Conservation (phyloP, 2,888 invertebrate species). For the Cynaeus angustus region DNA sequence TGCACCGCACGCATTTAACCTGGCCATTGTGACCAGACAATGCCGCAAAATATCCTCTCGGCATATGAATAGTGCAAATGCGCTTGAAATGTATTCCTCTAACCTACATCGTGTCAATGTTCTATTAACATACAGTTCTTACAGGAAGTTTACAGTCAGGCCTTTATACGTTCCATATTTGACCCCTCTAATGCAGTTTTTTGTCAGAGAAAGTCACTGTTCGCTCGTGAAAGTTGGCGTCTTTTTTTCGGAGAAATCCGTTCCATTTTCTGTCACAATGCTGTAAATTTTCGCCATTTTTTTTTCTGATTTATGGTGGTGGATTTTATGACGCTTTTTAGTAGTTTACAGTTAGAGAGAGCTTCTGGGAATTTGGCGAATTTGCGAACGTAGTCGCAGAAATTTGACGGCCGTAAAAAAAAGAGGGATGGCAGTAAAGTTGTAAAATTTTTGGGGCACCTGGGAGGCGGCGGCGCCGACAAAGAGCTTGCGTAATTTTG, state of each 20-base stretch:
- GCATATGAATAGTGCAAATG: slow-evolving; percentile 55
- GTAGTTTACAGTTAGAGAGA: slow-evolving; percentile 30
- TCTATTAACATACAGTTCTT: slow-evolving; percentile 60
- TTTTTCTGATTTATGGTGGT: slow-evolving; percentile 16
- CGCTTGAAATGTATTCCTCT: slow-evolving; percentile 59
- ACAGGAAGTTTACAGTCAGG: slow-evolving; percentile 19
- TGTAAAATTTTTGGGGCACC: slow-evolving; percentile 21
- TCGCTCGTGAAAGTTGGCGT: slow-evolving; percentile 22
- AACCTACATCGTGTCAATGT: slow-evolving; percentile 66
- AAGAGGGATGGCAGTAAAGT: slow-evolving; percentile 19
- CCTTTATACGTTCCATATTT: slow-evolving; percentile 7
- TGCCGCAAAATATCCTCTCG: slow-evolving; percentile 55
- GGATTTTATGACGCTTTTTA: slow-evolving; percentile 15
- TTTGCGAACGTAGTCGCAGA: slow-evolving; percentile 16
- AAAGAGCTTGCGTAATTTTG: slow-evolving; percentile 38
- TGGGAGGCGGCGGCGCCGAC: slow-evolving; percentile 19
- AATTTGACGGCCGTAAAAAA: slow-evolving; percentile 13
- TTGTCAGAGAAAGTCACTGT: slow-evolving; percentile 28
- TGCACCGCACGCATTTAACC: slow-evolving; percentile 60
- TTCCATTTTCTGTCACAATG: neutral
- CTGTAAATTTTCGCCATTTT: slow-evolving; percentile 29
- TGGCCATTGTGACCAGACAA: slow-evolving; percentile 62
- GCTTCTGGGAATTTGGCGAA: slow-evolving; percentile 33
- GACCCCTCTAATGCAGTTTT: slow-evolving; percentile 20
- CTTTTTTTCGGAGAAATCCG: slow-evolving; percentile 22